phyloP scores from a whole-genome alignment of 2,888 invertebrate species.

The Protophormia terraenovae region DNA sequence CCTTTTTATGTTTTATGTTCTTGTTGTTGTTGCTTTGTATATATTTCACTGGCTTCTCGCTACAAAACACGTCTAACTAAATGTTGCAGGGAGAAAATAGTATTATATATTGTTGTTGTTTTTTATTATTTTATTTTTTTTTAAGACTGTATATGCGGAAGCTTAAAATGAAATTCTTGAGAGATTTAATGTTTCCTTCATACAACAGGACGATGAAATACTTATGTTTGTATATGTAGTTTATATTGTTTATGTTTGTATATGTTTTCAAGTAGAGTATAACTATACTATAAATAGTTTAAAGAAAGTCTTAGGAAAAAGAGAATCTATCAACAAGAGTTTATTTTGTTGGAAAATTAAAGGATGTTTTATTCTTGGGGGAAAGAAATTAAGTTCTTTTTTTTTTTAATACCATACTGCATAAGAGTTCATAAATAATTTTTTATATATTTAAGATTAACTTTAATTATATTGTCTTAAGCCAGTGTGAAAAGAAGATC shows the following conservation, averaged over 20 bases:
- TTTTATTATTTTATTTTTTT: slow-evolving; percentile 26
- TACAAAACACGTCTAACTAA: slow-evolving; percentile 20
- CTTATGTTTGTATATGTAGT: background rate
- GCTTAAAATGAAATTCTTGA: slow-evolving; percentile 67
- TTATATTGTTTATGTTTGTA: background rate
- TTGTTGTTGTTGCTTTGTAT: background rate
- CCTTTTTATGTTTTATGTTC: background rate
- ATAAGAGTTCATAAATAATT: background rate
- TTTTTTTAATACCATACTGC: background rate
- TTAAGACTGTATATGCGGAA: slow-evolving; percentile 60
- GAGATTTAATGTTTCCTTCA: slow-evolving; percentile 67
- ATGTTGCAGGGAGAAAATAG: slow-evolving; percentile 36
- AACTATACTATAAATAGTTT: slow-evolving; percentile 24
- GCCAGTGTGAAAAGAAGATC: too few relatives aligned
- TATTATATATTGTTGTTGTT: slow-evolving; percentile 31
- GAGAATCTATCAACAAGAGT: slow-evolving; percentile 37
- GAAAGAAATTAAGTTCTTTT: too few relatives aligned
- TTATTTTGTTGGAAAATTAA: slow-evolving; percentile 20
- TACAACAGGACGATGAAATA: slow-evolving; percentile 21
- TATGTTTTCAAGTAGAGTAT: background rate
- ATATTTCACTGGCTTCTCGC: slow-evolving; percentile 4
- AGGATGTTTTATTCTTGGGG: background rate
- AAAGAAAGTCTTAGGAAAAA: slow-evolving; percentile 31
- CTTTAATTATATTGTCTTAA: background rate
- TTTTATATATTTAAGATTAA: background rate